Base-by-base conservation (phyloP, 2,797 vertebrate genomes). In the Poeciliopsis gracilis region DNA sequence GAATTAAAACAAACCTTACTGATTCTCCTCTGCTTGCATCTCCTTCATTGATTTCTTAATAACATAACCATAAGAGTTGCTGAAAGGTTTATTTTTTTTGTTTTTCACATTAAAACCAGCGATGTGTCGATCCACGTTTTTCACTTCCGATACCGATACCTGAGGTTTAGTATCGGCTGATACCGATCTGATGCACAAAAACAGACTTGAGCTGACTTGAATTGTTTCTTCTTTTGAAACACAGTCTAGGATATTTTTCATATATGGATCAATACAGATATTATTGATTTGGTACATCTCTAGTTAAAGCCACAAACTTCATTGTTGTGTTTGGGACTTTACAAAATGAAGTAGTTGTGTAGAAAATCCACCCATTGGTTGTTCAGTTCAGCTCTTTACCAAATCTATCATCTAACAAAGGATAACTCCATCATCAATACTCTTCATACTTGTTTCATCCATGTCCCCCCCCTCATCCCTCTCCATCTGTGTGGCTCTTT, bases 381-480 rank as follows among this genome's bases (percentile, higher is more conserved):
- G 36, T 74, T 20, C 3, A 30, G 9, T 20, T 33, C 46, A 43
- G 51, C 28, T 77, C 28, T 77, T 59, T 79, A 53, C 38, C 59
- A 15, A 46, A 76, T 75, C 46, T 33, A 1, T 5, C 6, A 47
- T 57, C 53, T 16, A 66, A 51, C 15, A 16, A 73, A 82, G 61
- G 33, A 79, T 38, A 3, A 3, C 75, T 49, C 51, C 72, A 33
- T 79, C 78, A 76, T 86, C 63, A 73, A 73, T 77, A 86, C 88
- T 86, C 90, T 28, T 30, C 30, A 77, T 73, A 84, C 83, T 80
- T 75, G 41, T 82, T 75, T 79, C 49, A n/a, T 79, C 33, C 4
- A 9, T 49, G 18, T 73, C 53, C 20, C 53, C 45, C n/a, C 5
- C 5, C 59, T 33, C 25, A 71, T 10, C 45, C n/a, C 49, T 46